Evolutionary conservation across 1,140 invertebrate species (phyloP).

Genomic region (Leptoteleia sp.): DNA sequence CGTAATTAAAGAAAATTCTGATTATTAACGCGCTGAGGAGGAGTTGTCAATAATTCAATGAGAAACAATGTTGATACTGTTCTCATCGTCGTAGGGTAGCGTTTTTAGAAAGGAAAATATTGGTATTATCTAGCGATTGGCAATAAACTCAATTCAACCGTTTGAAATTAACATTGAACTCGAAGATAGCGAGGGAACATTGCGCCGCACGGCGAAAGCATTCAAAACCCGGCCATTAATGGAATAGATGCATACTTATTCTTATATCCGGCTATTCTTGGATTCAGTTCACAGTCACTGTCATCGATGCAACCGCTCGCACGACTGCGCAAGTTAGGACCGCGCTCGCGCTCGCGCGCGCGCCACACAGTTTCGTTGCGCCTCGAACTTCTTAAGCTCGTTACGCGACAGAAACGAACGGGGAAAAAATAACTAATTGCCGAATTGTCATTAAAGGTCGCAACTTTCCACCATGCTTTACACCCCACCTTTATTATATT

Average conservation of each 20-base stretch:
- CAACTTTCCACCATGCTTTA: background rate
- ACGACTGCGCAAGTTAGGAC: no score
- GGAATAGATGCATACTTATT: constrained; percentile 66
- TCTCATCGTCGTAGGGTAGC: no score
- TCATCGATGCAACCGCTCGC: constrained; percentile 67
- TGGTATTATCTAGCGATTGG: no score
- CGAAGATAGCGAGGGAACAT: background rate
- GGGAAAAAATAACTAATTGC: constrained; percentile 46
- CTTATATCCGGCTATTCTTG: constrained; percentile 62
- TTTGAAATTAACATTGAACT: constrained; percentile 23
- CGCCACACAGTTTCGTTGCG: constrained; percentile 47
- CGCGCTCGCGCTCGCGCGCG: constrained; percentile 41
- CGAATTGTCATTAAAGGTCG: constrained; percentile 29
- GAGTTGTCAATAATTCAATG: no score
- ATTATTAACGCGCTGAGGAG: no score
- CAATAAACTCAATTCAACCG: no score
- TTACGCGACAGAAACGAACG: constrained; percentile 43
- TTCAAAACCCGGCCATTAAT: constrained; percentile 60
- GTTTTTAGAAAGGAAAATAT: no score
- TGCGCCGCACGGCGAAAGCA: constrained; percentile 19
- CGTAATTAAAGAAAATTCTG: no score
- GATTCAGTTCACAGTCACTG: constrained; percentile 68
- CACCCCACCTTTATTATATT: no score
- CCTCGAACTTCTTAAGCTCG: constrained; percentile 61
- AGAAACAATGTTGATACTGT: no score